Conservation (phyloP, 2,797 vertebrate species). For the Onychomys arenicola region DNA sequence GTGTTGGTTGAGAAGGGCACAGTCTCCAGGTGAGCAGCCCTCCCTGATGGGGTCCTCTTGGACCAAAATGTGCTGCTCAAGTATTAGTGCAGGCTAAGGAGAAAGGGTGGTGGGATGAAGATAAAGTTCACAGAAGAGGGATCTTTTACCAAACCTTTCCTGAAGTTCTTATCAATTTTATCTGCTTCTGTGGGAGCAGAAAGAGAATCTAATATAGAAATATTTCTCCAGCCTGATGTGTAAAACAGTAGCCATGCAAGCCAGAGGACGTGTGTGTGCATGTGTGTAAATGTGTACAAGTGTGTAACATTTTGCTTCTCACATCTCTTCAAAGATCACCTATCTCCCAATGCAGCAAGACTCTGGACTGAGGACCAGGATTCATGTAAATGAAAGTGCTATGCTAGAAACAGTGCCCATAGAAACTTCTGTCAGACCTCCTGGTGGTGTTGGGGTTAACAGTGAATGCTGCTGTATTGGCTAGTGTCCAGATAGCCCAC, state of each 20-base stretch:
- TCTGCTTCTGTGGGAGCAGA: neutral
- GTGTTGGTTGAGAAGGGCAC: neutral
- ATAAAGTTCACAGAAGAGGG: neutral
- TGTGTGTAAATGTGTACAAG: neutral
- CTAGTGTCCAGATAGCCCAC: neutral
- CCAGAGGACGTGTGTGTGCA: too few relatives aligned
- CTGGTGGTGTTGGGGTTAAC: neutral
- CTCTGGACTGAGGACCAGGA: too few relatives aligned
- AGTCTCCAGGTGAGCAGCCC: neutral
- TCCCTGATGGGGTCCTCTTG: neutral
- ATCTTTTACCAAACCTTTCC: neutral
- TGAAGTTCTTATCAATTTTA: neutral
- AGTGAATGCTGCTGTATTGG: neutral
- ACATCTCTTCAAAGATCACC: neutral
- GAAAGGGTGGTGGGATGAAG: neutral
- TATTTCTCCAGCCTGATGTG: neutral
- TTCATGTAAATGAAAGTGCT: neutral
- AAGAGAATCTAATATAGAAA: neutral
- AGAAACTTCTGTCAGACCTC: neutral
- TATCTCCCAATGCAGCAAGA: neutral
- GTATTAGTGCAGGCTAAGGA: neutral
- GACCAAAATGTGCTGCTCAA: neutral
- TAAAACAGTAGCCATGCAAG: neutral
- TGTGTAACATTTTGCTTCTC: neutral
- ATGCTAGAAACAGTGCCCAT: neutral